Conservation (phyloP, 2,797 vertebrate species). For the Cyclopterus lumpus region DNA sequence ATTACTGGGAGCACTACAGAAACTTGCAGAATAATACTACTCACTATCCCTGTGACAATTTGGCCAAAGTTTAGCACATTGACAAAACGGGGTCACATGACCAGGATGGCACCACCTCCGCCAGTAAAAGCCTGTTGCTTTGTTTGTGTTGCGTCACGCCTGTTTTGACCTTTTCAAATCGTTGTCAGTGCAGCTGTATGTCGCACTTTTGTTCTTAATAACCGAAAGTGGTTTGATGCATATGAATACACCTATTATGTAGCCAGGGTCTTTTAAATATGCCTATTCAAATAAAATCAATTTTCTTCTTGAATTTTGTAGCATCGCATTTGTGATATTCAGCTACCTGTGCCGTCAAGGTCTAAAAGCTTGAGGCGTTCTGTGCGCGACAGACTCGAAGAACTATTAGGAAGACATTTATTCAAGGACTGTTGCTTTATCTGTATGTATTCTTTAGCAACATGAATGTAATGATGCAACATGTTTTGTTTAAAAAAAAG, state of each 20-base stretch:
- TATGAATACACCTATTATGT: slow-evolving; percentile 27
- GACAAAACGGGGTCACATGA: not conserved
- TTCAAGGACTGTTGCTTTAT: not conserved
- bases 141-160: slow-evolving; percentile 12
- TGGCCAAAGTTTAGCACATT: too few species aligned
- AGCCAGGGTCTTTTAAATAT: slow-evolving; percentile 34
- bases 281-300: not conserved
- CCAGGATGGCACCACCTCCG: not conserved
- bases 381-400: not conserved
- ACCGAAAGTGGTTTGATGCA: slow-evolving; percentile 26
- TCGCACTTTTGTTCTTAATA: slow-evolving; percentile 21
- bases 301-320: not conserved
- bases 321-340: slow-evolving; percentile 3
- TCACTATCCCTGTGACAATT: too few species aligned
- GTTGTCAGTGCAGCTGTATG: slow-evolving; percentile 28
- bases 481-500: not conserved
- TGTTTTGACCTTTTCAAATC: slow-evolving; percentile 23
- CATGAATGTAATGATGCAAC: too few species aligned
- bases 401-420: not conserved
- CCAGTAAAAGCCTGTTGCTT: not conserved
- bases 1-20: too few species aligned
- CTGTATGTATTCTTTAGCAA: not conserved
- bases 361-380: slow-evolving; percentile 1
- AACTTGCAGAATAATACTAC: too few species aligned
- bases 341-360: not conserved